A percentile compares a stretch with the other conserved stretches of the same genome.
These are phyloP conservation scores for Sakesphorus luctuosus DNA, from an alignment of 2,113 vertebrate genomes.

Conservation along the genomic window DNA sequence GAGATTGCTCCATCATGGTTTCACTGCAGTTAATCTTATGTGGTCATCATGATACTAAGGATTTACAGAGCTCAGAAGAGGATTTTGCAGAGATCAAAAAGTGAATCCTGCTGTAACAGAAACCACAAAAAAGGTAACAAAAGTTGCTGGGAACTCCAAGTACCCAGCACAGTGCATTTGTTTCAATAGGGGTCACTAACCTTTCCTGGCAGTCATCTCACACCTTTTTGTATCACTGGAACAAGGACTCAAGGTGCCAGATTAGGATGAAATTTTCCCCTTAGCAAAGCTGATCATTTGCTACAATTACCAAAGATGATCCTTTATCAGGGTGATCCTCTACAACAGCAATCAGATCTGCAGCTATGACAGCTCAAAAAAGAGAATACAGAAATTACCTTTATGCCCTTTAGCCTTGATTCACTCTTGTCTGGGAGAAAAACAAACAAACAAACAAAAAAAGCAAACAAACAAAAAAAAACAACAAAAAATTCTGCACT, in stretches of 20 bases:
- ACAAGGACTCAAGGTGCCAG: neutral
- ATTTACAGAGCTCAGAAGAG: neutral
- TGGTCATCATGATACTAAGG: neutral
- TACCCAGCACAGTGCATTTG: neutral
- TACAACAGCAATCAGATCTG: neutral
- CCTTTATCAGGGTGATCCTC: neutral
- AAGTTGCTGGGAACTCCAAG: slow-evolving; percentile 29
- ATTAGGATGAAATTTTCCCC: neutral
- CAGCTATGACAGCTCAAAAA: neutral
- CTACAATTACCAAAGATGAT: neutral
- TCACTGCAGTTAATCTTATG: neutral
- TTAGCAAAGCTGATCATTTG: neutral
- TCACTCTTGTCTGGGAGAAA: neutral
- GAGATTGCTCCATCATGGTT: neutral
- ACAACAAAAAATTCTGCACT: neutral
- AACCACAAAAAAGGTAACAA: neutral
- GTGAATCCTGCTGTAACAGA: neutral
- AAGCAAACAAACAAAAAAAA: neutral
- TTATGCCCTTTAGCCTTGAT: neutral
- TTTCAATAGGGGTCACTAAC: slow-evolving; percentile 2
- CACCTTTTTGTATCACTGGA: neutral
- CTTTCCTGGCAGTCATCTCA: neutral
- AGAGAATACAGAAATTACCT: neutral
- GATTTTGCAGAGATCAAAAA: slow-evolving; percentile 9
- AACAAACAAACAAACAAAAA: neutral